Evolutionary conservation across 2,888 invertebrate species (phyloP).

Genomic region (Eugnorisma glareosa): DNA sequence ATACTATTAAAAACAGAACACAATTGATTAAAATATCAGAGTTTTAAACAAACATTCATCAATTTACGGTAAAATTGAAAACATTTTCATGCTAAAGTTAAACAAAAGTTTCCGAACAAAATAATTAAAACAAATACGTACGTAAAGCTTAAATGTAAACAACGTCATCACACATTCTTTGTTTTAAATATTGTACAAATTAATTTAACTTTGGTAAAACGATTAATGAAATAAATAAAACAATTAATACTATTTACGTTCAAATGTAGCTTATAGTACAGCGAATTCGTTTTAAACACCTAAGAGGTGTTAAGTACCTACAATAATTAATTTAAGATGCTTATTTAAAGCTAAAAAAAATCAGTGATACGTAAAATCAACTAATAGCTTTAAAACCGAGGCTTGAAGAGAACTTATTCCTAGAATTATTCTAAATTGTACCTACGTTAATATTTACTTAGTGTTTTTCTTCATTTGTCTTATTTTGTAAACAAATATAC

Average conservation of each 20-base stretch:
- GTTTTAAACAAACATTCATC: constrained; percentile 26
- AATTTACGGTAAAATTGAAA: constrained; percentile 15
- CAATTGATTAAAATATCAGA: constrained; percentile 19
- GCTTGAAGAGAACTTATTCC: constrained; percentile 24
- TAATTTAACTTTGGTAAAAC: constrained; percentile 42
- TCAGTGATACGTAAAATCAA: constrained; percentile 43
- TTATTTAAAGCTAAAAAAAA: constrained; percentile 50
- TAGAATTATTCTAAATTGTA: constrained; percentile 35
- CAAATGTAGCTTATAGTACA: constrained; percentile 41
- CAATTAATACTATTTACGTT: constrained; percentile 8
- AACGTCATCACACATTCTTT: constrained; percentile 3
- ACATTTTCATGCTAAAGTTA: neutral
- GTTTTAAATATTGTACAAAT: constrained; percentile 16
- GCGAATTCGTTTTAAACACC: constrained; percentile 47
- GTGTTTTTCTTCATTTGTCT: constrained; percentile 22
- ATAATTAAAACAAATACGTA: constrained; percentile 10
- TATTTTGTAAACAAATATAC: constrained; percentile 24
- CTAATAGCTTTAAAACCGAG: constrained; percentile 44
- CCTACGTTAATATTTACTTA: constrained; percentile 39
- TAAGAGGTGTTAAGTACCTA: constrained; percentile 21
- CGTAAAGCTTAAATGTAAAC: neutral
- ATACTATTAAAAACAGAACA: constrained; percentile 23
- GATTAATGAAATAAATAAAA: constrained; percentile 24
- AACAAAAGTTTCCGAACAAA: constrained; percentile 5
- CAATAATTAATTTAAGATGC: constrained; percentile 22